Evolutionary conservation across 1,140 invertebrate species (phyloP).

Genomic region (Drosophila fuyamai): DNA sequence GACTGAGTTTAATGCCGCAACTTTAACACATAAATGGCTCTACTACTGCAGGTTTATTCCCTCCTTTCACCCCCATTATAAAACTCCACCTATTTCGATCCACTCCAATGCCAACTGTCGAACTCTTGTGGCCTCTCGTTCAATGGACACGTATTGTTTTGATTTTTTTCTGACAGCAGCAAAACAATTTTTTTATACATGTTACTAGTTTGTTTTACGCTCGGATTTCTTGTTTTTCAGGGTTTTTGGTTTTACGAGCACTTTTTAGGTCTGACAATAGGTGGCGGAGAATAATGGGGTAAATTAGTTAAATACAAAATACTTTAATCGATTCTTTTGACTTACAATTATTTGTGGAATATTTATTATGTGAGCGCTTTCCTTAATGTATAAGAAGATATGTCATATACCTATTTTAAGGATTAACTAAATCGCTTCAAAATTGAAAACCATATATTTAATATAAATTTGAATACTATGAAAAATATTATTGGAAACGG

Average conservation of each 20-base stretch:
- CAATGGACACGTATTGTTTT: slow-evolving; percentile 53
- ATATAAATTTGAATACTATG: no score
- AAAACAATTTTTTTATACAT: slow-evolving; percentile 34
- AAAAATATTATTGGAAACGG: no score
- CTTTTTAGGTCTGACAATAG: slow-evolving; percentile 18
- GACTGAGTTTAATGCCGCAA: slow-evolving; percentile 64
- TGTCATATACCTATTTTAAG: no score
- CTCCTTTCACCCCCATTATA: background rate
- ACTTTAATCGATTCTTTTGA: no score
- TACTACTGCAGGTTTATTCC: slow-evolving; percentile 35
- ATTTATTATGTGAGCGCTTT: no score
- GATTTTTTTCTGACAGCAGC: slow-evolving; percentile 13
- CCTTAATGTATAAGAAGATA: no score
- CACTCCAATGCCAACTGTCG: slow-evolving; percentile 22
- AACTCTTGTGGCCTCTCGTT: slow-evolving; percentile 29
- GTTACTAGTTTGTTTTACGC: slow-evolving; percentile 54
- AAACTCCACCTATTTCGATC: slow-evolving; percentile 3
- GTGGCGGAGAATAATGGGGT: background rate
- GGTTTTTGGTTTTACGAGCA: slow-evolving; percentile 46
- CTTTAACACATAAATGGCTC: slow-evolving; percentile 56
- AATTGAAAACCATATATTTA: no score
- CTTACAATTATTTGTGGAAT: no score
- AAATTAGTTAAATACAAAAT: background rate
- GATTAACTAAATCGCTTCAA: no score
- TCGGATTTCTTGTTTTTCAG: slow-evolving; percentile 26